Conservation (phyloP, 2,797 vertebrate species). For the Toxotes lorentzi region DNA sequence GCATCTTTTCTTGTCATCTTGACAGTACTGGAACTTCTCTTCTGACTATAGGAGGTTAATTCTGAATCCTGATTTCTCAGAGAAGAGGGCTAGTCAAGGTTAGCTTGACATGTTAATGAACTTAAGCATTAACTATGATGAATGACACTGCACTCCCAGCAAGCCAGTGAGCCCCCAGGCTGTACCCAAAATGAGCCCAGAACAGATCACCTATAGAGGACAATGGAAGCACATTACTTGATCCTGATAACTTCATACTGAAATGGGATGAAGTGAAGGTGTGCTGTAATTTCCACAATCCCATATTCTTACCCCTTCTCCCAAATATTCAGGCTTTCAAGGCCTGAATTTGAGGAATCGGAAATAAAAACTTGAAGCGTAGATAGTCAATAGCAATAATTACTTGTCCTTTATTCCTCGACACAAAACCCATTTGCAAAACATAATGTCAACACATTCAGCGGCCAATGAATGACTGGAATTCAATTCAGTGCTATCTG, state of each 20-base stretch:
- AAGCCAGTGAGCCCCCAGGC: constrained; percentile 58
- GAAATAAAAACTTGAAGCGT: not conserved
- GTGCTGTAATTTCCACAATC: not conserved
- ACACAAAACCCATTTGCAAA: not conserved
- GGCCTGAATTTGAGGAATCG: not conserved
- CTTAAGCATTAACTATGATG: constrained; percentile 69
- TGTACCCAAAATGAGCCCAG: constrained; percentile 54
- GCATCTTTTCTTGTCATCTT: constrained; percentile 80
- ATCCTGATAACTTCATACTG: constrained; percentile 26
- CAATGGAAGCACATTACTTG: constrained; percentile 23
- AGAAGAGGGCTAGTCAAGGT: constrained; percentile 78
- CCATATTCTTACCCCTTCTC: not conserved
- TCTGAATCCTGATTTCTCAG: constrained; percentile 74
- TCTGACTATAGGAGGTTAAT: constrained; percentile 66
- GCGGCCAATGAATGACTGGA: not conserved
- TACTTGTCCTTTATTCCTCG: not conserved
- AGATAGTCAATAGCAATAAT: not conserved
- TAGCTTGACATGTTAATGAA: constrained; percentile 81
- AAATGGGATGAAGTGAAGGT: constrained; percentile 25
- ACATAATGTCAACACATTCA: not conserved
- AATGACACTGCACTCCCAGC: constrained; percentile 65
- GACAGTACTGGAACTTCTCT: constrained; percentile 78
- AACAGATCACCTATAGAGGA: constrained; percentile 59
- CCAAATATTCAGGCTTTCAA: not conserved
- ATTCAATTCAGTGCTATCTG: not conserved